These are phyloP conservation scores for Entomobrya multifasciata DNA, from an alignment of 2,888 invertebrate genomes.

Conservation along the genomic window DNA sequence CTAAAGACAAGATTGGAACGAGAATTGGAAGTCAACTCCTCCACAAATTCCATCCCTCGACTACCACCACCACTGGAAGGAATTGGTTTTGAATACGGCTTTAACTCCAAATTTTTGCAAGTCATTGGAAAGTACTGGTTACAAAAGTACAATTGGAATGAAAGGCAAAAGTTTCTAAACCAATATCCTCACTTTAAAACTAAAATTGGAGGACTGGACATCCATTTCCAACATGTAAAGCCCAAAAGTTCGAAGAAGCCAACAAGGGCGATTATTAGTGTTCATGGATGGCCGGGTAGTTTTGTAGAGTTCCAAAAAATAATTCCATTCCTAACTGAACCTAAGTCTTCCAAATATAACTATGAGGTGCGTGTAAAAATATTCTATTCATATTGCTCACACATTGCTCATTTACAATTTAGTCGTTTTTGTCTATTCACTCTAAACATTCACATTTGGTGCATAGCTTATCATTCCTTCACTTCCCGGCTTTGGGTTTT, in stretches of 20 bases:
- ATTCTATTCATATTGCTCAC: background rate
- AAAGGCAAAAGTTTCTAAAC: conserved; percentile 87
- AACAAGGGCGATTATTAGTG: conserved; percentile 15
- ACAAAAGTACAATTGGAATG: conserved; percentile 87
- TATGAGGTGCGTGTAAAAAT: conserved; percentile 27
- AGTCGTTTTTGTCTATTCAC: background rate
- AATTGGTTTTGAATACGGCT: conserved; percentile 89
- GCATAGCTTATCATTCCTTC: conserved; percentile 82
- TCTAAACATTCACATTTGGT: background rate
- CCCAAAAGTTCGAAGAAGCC: conserved; percentile 29
- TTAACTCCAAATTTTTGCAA: conserved; percentile 87
- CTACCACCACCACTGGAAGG: conserved; percentile 81
- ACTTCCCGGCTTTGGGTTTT: conserved; percentile 84
- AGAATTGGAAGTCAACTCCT: conserved; percentile 81
- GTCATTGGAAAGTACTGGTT: conserved; percentile 89
- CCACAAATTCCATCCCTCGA: too few species aligned
- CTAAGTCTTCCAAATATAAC: conserved; percentile 39
- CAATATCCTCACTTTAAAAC: conserved; percentile 88
- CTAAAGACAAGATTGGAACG: conserved; percentile 85
- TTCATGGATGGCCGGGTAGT: conserved; percentile 74
- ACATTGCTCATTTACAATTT: background rate
- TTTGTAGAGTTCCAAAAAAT: conserved; percentile 76
- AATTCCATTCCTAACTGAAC: conserved; percentile 58
- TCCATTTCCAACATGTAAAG: conserved; percentile 89
- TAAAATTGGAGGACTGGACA: conserved; percentile 87